Base-by-base conservation (phyloP, 2,113 vertebrate genomes). In the Corythoichthys intestinalis region DNA sequence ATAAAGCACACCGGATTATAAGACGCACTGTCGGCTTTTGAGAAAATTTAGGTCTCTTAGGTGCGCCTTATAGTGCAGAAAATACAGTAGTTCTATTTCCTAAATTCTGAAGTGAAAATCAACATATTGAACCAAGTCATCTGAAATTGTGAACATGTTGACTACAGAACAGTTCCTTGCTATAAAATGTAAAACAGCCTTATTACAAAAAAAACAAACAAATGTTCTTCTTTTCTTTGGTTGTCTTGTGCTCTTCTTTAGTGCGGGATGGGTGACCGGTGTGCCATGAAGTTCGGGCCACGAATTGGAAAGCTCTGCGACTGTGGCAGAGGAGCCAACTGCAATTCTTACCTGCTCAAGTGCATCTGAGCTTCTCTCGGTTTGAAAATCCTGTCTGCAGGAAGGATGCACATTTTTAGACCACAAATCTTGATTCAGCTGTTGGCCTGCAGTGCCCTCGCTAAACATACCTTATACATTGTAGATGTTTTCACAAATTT, bases 231-330 rank as follows among this genome's bases (percentile, higher is more conserved):
- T 34, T 38, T 10, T 61, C 35, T 15, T 6, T 50, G 3, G n/a
- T 12, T 14, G 9, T 41, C 13, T 44, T 66, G 10, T 54, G 10
- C 54, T 66, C 35, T n/a, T 44, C 13, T 13, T 53, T 76, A 92
- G 91, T 93, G 91, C 35, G 84, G 86, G 52, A 79, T 91, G 70
- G 90, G 92, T 0, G 86, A 89, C 65, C 88, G 90, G 10, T 94
- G 92, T 58, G 91, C 92, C 46, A 83, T 93, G 91, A 92, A 85
- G 79, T 87, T 88, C 4, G 93, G 93, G 3, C 87, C 92, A 12
- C 89, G 91, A 69, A 92, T 92, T 54, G 92, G 93, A 72, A 91
- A 91, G 72, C 87, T 93, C n/a, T 94, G 93, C n/a, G 90, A 93
- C 84, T 93, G 92, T 48, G 76, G 87, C 53, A 61, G 89, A 72